Evolutionary conservation across 2,888 invertebrate species (phyloP), one percentile per base, ranked within the genome.

Genomic region (Heteropelma amictum): DNA sequence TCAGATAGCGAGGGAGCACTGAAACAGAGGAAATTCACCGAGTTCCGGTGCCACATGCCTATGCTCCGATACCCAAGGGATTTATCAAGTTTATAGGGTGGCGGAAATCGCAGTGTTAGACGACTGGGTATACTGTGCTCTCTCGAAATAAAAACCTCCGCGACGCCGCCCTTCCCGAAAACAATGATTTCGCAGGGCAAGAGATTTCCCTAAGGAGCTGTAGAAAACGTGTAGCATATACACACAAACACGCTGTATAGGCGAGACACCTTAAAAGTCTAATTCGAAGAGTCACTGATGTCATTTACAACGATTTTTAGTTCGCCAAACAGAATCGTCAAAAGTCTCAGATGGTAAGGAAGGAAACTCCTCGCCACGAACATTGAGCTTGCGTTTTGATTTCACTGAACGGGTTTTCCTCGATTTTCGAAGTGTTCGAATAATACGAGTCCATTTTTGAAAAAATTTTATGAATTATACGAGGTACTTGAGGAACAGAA

Each of bases 21-120:
- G 60, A 49, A 40, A 60, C 70, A 54, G 60, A 75, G 65, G 60
- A 49, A 75, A 75, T 72, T 76, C 51, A 53, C 63, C 56, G 78
- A 79, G 78, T 82, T 78, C 78, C 79, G 76, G 76, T 65, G 61
- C 67, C 74, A 70, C 79, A 78, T 77, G 69, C 77, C 72, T 78
- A 54, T 12, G 53, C 33, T 23, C 33, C 63, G 70, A 77, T 78
- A 64, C 77, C 79, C 83, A 77, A 80, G 83, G 83, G 84, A 84
- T 83, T 85, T 84, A 84, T 84, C 83, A 80, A 78, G 76, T 81
- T 82, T 79, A 81, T 79, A 78, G 80, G 78, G 79, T 80, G 82
- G 82, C 76, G 79, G 80, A 74, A 69, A 63, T 12, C 69, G 49
- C 49, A 21, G 69, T 40, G 30, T 61, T 51, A 60, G 10, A 21